Base-by-base conservation (phyloP, 2,888 invertebrate genomes). In the Unio delphinus region DNA sequence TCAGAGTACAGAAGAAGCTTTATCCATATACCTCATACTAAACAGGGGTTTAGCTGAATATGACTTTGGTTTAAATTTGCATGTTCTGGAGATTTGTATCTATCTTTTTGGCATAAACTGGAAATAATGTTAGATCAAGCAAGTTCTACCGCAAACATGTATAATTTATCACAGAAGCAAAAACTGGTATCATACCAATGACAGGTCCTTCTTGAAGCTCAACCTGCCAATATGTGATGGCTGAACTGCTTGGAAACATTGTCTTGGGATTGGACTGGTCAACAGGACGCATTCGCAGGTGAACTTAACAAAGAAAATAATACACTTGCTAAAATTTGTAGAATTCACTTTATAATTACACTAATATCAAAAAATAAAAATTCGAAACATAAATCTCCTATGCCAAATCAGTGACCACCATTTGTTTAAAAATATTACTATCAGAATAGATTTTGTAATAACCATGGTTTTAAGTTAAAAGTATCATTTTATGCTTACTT, bases 171-270 rank as follows among this genome's bases (percentile, higher is more conserved):
- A 45, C 8, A 45, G 2, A 45, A 45, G 8, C 45, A 45, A 45
- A 3, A 15, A 45, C 15, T 45, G 45, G 3, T 45, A 45, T 45
- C 56, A 54, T 68, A 85, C 86, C 86, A 69, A 76, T 74, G 1
- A 81, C 79, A 28, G 79, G 76, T 18, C 86, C 85, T 34, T 85
- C 83, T 64, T 84, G 83, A 45, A 87, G 72, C 70, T 89, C 88
- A 20, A 89, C 76, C 79, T 89, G 89, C 89, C 89, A 89, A 79
- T 88, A 89, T 18, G 87, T 88, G 28, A 88, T 85, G 23, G 89
- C 89, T n/a, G 89, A 88, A 55, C 86, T 85, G 68, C 88, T 86
- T 1, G 89, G 89, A 65, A 86, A 84, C 74, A 89, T 70, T 11
- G 88, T 87, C 78, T 85, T 87, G 3, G 89, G 89, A 64, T 86